A percentile compares a stretch with the other conserved stretches of the same genome.
Conservation (phyloP, 92 coral and sea anemone species). For the Desmophyllum pertusum region DNA sequence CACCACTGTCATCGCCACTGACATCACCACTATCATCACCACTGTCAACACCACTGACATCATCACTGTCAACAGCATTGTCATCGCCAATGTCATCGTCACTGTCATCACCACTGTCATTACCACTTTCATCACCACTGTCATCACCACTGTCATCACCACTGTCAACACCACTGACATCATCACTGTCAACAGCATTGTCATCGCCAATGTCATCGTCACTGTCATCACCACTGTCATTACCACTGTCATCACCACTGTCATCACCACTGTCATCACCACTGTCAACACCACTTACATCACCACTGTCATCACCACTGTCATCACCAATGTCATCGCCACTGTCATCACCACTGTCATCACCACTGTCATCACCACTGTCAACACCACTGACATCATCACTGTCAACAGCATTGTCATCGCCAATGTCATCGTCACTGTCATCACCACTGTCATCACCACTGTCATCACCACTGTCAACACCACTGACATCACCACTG, state of each 20-base stretch:
- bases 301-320: neutral
- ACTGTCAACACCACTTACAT: neutral
- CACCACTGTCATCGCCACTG: neutral
- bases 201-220: neutral
- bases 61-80: neutral
- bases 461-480: too few species aligned
- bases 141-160: neutral
- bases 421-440: too few species aligned
- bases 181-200: neutral
- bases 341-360: neutral
- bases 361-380: neutral
- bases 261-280: neutral
- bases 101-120: neutral
- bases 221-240: neutral
- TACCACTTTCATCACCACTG: neutral
- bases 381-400: neutral
- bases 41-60: neutral
- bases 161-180: neutral
- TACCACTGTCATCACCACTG: neutral
- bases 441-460: too few species aligned
- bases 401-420: neutral
- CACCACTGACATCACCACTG: too few species aligned
- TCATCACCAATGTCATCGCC: neutral
- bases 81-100: neutral
- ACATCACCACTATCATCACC: neutral